A percentile compares a stretch with the other conserved stretches of the same genome.
Conservation (phyloP, 2,888 invertebrate species). For the Arge pagana region DNA sequence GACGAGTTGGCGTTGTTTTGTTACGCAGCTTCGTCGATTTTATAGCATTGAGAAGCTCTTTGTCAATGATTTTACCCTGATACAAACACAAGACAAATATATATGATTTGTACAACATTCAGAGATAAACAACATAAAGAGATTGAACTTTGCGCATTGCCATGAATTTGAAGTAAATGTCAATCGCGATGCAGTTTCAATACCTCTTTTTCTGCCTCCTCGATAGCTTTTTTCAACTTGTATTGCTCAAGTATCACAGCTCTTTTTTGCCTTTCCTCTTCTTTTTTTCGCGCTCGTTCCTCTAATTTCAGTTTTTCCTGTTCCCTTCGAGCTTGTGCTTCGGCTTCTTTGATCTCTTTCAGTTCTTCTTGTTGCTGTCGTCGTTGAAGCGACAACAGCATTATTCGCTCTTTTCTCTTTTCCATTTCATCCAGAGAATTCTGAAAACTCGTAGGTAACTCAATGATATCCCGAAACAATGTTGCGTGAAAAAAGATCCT, state of each 20-base stretch:
- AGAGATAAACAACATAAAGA: slow-evolving; percentile 12
- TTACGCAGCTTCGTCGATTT: slow-evolving; percentile 69
- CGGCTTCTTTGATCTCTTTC: slow-evolving; percentile 81
- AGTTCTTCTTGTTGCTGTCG: slow-evolving; percentile 90
- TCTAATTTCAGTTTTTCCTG: slow-evolving; percentile 77
- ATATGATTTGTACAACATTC: background rate
- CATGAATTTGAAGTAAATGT: background rate
- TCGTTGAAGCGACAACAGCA: slow-evolving; percentile 86
- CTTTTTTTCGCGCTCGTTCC: slow-evolving; percentile 72
- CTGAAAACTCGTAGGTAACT: slow-evolving; percentile 58
- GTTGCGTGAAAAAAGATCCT: background rate
- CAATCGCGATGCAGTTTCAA: background rate
- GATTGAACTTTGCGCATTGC: background rate
- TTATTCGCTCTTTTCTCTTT: slow-evolving; percentile 87
- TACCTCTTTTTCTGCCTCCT: slow-evolving; percentile 88
- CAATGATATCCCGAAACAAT: slow-evolving; percentile 1
- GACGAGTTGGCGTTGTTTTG: slow-evolving; percentile 68
- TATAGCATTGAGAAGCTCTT: slow-evolving; percentile 66
- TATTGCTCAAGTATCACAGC: slow-evolving; percentile 91
- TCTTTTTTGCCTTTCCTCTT: slow-evolving; percentile 86
- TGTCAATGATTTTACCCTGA: slow-evolving; percentile 82
- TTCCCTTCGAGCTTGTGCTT: slow-evolving; percentile 75
- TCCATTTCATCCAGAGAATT: slow-evolving; percentile 89
- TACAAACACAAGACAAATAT: slow-evolving; percentile 17
- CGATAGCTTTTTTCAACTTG: slow-evolving; percentile 89